Percentiles rank a stretch among this genome's conserved stretches.
phyloP scores from a whole-genome alignment of 2,888 invertebrate genomes.

The Lamellibrachia columna region DNA sequence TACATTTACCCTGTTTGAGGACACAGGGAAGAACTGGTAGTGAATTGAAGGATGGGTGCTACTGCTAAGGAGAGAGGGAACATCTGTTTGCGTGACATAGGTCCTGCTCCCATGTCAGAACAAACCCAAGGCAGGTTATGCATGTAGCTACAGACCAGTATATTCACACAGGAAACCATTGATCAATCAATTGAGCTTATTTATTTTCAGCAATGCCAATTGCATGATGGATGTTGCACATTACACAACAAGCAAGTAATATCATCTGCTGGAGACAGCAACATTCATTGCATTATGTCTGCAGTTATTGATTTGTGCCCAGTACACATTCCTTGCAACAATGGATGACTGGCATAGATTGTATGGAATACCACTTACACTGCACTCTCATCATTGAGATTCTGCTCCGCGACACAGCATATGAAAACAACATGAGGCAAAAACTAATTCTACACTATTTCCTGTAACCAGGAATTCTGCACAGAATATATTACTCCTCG shows the following conservation, averaged over 20 bases:
- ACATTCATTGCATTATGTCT: not conserved
- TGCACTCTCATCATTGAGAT: not conserved
- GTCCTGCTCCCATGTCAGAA: not conserved
- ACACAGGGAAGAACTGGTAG: too few species aligned
- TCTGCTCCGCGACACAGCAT: not conserved
- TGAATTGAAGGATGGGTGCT: too few species aligned
- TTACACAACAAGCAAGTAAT: conserved; percentile 1
- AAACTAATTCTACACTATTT: not conserved
- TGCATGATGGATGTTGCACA: not conserved
- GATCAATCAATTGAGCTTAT: not conserved
- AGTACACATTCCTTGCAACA: not conserved
- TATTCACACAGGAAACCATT: not conserved
- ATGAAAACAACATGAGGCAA: not conserved
- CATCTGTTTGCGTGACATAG: not conserved
- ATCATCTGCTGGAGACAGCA: not conserved
- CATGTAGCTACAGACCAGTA: not conserved
- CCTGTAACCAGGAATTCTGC: not conserved
- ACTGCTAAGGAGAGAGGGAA: not conserved
- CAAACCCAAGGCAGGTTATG: not conserved
- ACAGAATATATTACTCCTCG: not conserved
- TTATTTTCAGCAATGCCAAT: not conserved
- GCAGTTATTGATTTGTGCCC: not conserved
- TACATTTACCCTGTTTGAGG: too few species aligned
- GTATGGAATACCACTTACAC: not conserved
- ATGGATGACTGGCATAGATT: not conserved